phyloP scores from a whole-genome alignment of 1,140 invertebrate genomes.

The Zaprionus gabonicus region DNA sequence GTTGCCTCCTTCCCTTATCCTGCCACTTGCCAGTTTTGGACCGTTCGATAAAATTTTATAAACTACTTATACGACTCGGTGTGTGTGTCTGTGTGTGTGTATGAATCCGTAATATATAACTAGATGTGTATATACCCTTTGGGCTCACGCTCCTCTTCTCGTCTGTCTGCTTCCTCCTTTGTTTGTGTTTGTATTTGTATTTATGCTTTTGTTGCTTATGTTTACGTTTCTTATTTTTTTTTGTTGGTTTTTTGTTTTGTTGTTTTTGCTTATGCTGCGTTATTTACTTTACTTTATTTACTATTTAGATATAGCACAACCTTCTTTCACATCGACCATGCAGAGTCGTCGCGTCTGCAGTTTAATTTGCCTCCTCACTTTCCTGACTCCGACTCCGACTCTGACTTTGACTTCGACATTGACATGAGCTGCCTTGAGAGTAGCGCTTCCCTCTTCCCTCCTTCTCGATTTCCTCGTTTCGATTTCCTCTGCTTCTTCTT shows the following conservation, averaged over 20 bases:
- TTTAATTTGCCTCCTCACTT: conserved; percentile 62
- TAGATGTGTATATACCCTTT: conserved; percentile 28
- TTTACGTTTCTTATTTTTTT: conserved; percentile 32
- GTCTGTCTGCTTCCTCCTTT: conserved; percentile 20
- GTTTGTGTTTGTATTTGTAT: conserved; percentile 36
- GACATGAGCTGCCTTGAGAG: conserved; percentile 76
- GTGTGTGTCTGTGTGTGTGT: conserved; percentile 2
- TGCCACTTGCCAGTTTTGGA: conserved; percentile 66
- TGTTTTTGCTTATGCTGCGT: conserved; percentile 24
- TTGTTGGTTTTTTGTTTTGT: conserved; percentile 19
- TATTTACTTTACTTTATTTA: conserved; percentile 63
- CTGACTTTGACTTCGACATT: conserved; percentile 69
- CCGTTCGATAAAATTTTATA: conserved; percentile 49
- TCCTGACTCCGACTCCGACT: conserved; percentile 31
- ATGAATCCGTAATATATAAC: conserved; percentile 1
- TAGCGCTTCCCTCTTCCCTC: conserved; percentile 56
- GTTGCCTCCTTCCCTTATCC: conserved; percentile 42
- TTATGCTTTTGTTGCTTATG: conserved; percentile 42
- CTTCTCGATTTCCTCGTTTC: conserved; percentile 18
- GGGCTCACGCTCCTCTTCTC: conserved; percentile 36
- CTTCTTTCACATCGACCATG: conserved; percentile 72
- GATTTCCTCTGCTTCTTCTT: not conserved
- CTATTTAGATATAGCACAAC: conserved; percentile 81
- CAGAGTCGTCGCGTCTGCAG: conserved; percentile 62
- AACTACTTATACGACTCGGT: conserved; percentile 45